Evolutionary conservation across 2,888 invertebrate species (phyloP), one percentile per base, ranked within the genome.

Genomic region (Congeria kusceri): DNA sequence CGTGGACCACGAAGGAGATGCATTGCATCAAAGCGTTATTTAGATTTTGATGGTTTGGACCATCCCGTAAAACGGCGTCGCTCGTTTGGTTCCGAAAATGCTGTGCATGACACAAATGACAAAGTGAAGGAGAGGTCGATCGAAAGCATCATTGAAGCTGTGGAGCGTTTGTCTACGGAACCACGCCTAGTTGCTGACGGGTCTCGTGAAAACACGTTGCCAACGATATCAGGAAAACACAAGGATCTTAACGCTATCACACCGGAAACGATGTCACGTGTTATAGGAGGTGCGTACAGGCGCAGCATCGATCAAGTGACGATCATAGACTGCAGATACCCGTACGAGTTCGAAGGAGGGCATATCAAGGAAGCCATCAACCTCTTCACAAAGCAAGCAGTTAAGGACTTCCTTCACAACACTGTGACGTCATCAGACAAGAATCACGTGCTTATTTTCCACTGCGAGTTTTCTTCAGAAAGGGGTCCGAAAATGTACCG

Each of bases 381-480:
- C n/a, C 53, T 53, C 20, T 53, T 4, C 53, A 53, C 53, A 9
- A 53, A 53, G 53, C 23, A 53, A 20, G 53, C 53, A 9, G 18
- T 53, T 25, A 20, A 53, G 53, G 25, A 53, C 53, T 53, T 53
- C 25, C 9, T 53, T 9, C 20, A 53, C 53, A 25, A 53, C 23
- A 15, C 53, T 9, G 53, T 18, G 20, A 53, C 5, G 20, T 53
- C 53, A 1, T 53, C 53, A 18, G 53, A 53, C 13, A 53, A 53
- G 20, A 53, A 53, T 53, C 53, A 53, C 53, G 53, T 53, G 53
- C 20, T 53, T 25, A 53, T 53, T 53, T 53, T 53, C 53, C 53
- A 53, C 53, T 53, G 53, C 20, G 53, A 53, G 53, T 53, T 53
- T 25, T 53, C 53, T n/a, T 53, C 53, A 53, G 53, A 53, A 53